Percentiles rank a stretch among this genome's conserved stretches.
phyloP scores from a whole-genome alignment of 2,888 invertebrate genomes.

The Hemithea aestivaria region DNA sequence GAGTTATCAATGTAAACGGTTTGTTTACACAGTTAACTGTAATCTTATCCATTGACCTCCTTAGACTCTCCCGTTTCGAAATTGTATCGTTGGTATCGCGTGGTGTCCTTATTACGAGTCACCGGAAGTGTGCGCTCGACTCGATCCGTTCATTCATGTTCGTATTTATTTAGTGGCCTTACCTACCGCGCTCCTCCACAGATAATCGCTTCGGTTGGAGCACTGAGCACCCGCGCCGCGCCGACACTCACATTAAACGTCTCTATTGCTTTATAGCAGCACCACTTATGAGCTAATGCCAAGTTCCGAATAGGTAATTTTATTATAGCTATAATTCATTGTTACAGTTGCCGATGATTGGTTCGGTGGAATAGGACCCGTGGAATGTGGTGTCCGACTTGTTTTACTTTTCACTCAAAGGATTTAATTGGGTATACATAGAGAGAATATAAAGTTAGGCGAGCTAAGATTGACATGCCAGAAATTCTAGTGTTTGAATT shows the following conservation, averaged over 20 bases:
- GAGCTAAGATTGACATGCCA: too few relatives aligned
- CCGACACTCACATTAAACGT: conserved; percentile 3
- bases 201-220: conserved; percentile 38
- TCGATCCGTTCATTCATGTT: conserved; percentile 66
- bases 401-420: background rate
- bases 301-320: conserved; percentile 21
- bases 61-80: conserved; percentile 77
- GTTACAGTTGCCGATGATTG: background rate
- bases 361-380: conserved; percentile 20
- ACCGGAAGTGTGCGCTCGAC: conserved; percentile 68
- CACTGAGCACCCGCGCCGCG: conserved; percentile 17
- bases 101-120: conserved; percentile 67
- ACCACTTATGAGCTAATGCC: conserved; percentile 16
- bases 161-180: conserved; percentile 64
- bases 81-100: conserved; percentile 70
- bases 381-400: conserved; percentile 20
- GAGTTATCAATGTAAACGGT: conserved; percentile 76
- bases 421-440: too few relatives aligned
- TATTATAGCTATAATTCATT: conserved; percentile 8
- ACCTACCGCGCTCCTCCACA: conserved; percentile 45
- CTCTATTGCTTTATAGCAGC: conserved; percentile 7
- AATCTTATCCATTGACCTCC: conserved; percentile 79
- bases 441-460: too few relatives aligned
- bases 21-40: conserved; percentile 76
- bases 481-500: too few relatives aligned